A percentile compares a stretch with the other conserved stretches of the same genome.
These are phyloP conservation scores for Drosophila kikkawai DNA, from an alignment of 1,140 invertebrate species.

Conservation along the genomic window DNA sequence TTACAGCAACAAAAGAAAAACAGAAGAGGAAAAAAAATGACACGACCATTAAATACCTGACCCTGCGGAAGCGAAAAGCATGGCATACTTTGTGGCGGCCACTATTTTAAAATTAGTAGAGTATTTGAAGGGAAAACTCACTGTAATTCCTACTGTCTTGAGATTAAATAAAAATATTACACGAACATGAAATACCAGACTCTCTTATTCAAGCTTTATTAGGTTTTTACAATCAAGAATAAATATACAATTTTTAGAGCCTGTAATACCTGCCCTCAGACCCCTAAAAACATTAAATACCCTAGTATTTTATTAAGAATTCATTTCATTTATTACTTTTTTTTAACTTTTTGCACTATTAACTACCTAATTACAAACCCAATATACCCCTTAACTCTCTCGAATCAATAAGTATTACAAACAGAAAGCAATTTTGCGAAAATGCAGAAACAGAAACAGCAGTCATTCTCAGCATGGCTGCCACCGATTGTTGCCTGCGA, in stretches of 20 bases:
- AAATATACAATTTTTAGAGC: too few relatives aligned
- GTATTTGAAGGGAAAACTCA: too few relatives aligned
- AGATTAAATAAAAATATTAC: background rate
- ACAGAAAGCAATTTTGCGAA: conserved; percentile 54
- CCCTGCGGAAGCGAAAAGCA: background rate
- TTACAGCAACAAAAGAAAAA: conserved; percentile 25
- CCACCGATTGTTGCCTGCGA: conserved; percentile 17
- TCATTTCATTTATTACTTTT: background rate
- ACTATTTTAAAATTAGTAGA: too few relatives aligned
- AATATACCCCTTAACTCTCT: background rate
- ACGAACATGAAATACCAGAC: background rate
- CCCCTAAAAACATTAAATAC: background rate
- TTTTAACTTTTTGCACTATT: too few relatives aligned
- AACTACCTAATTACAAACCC: background rate
- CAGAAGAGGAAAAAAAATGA: conserved; percentile 1
- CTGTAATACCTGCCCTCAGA: background rate
- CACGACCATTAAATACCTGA: conserved; percentile 6
- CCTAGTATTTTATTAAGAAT: background rate
- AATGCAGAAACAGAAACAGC: conserved; percentile 36
- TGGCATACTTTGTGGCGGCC: background rate
- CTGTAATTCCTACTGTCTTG: too few relatives aligned
- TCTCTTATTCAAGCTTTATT: too few relatives aligned
- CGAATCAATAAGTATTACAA: conserved; percentile 1
- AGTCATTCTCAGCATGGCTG: conserved; percentile 26
- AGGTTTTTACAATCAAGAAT: too few relatives aligned